These are phyloP conservation scores for Brachylomia viminalis DNA, from an alignment of 2,888 invertebrate genomes.

Conservation along the genomic window DNA sequence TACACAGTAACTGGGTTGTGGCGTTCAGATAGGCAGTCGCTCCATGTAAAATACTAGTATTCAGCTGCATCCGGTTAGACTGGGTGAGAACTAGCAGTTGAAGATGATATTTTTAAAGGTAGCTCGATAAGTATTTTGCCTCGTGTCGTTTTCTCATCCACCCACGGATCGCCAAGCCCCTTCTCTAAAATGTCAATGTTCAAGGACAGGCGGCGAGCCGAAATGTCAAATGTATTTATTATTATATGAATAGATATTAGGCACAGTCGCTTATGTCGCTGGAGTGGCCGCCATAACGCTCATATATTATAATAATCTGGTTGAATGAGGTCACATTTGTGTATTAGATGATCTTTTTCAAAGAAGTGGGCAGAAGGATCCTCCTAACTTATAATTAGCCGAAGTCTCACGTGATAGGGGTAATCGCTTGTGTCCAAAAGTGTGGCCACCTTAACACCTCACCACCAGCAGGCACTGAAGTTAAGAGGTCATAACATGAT, in stretches of 20 bases:
- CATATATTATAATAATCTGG: conserved; percentile 7
- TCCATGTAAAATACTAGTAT: neutral
- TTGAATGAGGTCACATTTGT: neutral
- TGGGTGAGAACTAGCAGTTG: neutral
- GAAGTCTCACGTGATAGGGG: too few species aligned
- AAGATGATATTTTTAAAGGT: neutral
- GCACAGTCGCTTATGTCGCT: neutral
- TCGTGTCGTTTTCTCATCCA: conserved; percentile 40
- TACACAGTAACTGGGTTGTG: neutral
- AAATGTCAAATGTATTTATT: conserved; percentile 85
- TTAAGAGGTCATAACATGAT: too few species aligned
- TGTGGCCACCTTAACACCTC: too few species aligned
- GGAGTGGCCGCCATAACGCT: neutral
- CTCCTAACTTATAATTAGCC: too few species aligned
- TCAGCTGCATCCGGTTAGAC: neutral
- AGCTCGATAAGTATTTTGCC: neutral
- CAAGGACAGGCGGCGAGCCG: conserved; percentile 79
- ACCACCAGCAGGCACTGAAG: too few species aligned
- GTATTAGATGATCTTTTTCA: neutral
- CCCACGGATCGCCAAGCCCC: conserved; percentile 76
- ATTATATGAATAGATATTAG: conserved; percentile 59
- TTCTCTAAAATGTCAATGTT: conserved; percentile 87
- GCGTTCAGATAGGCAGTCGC: neutral
- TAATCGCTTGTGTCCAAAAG: too few species aligned
- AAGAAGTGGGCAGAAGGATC: too few species aligned